Evolutionary conservation across 2,113 vertebrate species (phyloP), one percentile per base, ranked within the genome.

Genomic region (Cheilinus undulatus): DNA sequence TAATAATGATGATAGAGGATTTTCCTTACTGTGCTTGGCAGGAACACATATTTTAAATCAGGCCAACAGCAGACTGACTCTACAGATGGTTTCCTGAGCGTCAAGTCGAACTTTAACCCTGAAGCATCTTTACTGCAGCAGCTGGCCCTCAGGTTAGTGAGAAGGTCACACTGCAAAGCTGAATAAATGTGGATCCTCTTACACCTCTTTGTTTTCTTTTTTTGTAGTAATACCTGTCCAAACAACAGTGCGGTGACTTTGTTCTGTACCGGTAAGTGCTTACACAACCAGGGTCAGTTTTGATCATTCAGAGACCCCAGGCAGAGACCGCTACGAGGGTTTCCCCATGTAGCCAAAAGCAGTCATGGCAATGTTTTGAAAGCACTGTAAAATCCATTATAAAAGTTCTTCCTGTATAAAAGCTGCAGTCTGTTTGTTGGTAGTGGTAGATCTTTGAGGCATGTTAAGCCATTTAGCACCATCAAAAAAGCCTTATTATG

Each of bases 181-280:
- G 0, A 23, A 65, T 34, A 1, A 32, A 26, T 24, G 4, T 30
- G 1, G 40, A 75, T 19, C n/a, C n/a, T 7, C 32, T 26, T 32
- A 22, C 7, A 51, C n/a, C 9, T 38, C 11, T 61, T 0, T 65
- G 1, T 46, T 50, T 48, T 36, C 51, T 43, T 65, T 43, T 56
- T 58, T 36, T 50, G 30, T 69, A 92, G 89, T 46, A 54, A 78
- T 3, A 48, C 48, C 23, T 93, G 91, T 65, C 67, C 70, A 6
- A 53, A 60, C 43, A 84, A 75, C 80, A 84, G 56, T 7, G 83
- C 73, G 32, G 88, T 90, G 62, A 87, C 86, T 0, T 62, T 92
- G 38, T 68, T 3, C 14, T 92, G 92, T 50, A 89, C 88, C 49
- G 87, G 91, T 93, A 78, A 52, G 84, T 73, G 32, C 13, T 28